phyloP scores from a whole-genome alignment of 2,888 invertebrate species.

The Alviniconcha strummeri region DNA sequence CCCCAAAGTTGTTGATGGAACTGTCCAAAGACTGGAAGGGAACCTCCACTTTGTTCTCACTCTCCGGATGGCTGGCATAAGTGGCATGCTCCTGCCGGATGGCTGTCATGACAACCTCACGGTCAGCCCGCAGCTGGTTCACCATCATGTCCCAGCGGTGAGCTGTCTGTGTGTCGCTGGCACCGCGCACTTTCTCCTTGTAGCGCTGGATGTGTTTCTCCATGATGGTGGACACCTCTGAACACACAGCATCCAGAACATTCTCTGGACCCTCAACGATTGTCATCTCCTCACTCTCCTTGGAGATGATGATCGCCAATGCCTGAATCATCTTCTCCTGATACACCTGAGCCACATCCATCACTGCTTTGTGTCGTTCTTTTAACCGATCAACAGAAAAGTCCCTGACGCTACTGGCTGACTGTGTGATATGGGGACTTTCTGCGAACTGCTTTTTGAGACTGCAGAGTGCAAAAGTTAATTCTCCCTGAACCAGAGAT shows the following conservation, averaged over 20 bases:
- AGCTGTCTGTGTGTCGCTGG: constrained; percentile 42
- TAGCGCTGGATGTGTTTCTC: constrained; percentile 48
- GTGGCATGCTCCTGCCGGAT: constrained; percentile 42
- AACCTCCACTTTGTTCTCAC: constrained; percentile 39
- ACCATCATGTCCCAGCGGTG: constrained; percentile 46
- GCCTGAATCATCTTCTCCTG: constrained; percentile 45
- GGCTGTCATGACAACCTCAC: constrained; percentile 39
- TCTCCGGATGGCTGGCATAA: constrained; percentile 36
- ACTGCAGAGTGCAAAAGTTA: constrained; percentile 72
- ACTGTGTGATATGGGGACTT: constrained; percentile 9
- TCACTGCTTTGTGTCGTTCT: constrained; percentile 50
- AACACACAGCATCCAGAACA: constrained; percentile 48
- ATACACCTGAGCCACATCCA: constrained; percentile 53
- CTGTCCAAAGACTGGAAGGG: constrained; percentile 46
- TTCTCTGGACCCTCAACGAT: constrained; percentile 48
- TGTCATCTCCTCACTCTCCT: constrained; percentile 50
- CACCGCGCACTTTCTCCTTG: constrained; percentile 46
- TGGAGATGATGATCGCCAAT: constrained; percentile 45
- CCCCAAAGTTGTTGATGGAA: constrained; percentile 50
- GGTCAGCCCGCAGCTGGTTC: constrained; percentile 39
- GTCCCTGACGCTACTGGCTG: constrained; percentile 29
- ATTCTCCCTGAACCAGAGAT: constrained; percentile 65
- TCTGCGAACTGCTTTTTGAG: constrained; percentile 78
- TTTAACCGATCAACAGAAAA: constrained; percentile 56
- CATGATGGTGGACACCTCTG: constrained; percentile 48